Evolutionary conservation across 2,797 vertebrate species (phyloP), one percentile per base, ranked within the genome.

Genomic region (Myiothlypis coronata): DNA sequence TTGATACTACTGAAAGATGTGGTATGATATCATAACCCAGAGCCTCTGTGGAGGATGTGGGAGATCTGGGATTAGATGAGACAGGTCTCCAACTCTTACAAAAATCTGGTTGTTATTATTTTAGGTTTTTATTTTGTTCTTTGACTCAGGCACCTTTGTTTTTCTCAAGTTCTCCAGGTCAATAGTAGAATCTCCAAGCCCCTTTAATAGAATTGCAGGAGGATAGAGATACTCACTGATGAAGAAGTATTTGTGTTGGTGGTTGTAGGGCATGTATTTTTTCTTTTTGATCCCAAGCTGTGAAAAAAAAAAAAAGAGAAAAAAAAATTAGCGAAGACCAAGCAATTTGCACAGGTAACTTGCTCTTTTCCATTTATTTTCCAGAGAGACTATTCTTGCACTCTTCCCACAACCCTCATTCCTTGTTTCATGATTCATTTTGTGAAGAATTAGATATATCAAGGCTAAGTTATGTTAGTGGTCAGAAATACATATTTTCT

Each of bases 211-310:
- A 47, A 26, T 18, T 28, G 35, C 32, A 65, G 26, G 49, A 60
- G 71, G 28, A 27, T 3, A 5, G 21, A 32, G 70, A 89, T 92
- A 98, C 98, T 98, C 95, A 98, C 98, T 97, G 90, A 98, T 85
- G 85, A 98, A 98, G 94, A 98, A 98, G 81, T 98, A 98, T 49
- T 98, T 98, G 97, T 98, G 98, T 61, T 98, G 98, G 82, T 98
- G 97, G n/a, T 98, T 98, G 92, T 98, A 98, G 1, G 98, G 98
- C 98, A 98, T 98, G 75, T 98, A 97, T 80, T 98, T 98, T 56
- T 96, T 98, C 97, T 98, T 98, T 92, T 98, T 97, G 56, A 97
- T 96, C 52, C 98, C 98, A 47, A 98, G 98, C 98, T 98, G 93
- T 68, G 6, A 8, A 21, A 3, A 20, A 49, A 27, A 47, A 39